Percentiles rank a stretch among this genome's conserved stretches.
Evolutionary conservation across 2,797 vertebrate species (phyloP).

Genomic region (Ispidina picta): DNA sequence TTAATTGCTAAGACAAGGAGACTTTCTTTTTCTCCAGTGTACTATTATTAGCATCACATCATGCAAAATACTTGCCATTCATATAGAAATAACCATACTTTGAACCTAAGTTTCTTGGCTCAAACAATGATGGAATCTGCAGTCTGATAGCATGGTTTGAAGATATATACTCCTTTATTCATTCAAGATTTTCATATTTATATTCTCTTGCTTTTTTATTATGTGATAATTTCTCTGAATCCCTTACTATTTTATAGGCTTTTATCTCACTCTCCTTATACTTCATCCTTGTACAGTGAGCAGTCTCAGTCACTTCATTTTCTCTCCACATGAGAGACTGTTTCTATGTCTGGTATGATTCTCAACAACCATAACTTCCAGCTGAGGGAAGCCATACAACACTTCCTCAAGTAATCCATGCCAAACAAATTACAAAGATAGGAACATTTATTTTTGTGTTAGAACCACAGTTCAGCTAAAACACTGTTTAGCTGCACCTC

Average conservation of each 20-base stretch:
- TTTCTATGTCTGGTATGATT: not conserved
- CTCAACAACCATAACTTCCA: not conserved
- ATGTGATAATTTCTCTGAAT: not conserved
- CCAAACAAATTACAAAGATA: not conserved
- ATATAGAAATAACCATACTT: not conserved
- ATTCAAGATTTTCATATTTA: not conserved
- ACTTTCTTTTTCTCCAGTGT: not conserved
- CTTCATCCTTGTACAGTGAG: not conserved
- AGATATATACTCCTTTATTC: not conserved
- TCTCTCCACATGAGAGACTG: not conserved
- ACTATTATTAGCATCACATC: not conserved
- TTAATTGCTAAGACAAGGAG: not conserved
- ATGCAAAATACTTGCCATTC: not conserved
- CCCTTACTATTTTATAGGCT: not conserved
- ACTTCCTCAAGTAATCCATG: not conserved
- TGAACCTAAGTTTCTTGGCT: not conserved
- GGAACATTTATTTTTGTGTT: not conserved
- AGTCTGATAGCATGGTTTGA: not conserved
- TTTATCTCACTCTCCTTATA: not conserved
- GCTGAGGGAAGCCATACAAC: not conserved
- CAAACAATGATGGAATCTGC: not conserved
- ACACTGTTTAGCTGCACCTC: not conserved
- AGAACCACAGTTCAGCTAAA: not conserved
- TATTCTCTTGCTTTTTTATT: not conserved
- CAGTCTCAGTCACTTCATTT: not conserved